Evolutionary conservation across 2,113 vertebrate species (phyloP).

Genomic region (Myanophis thanlyinensis): DNA sequence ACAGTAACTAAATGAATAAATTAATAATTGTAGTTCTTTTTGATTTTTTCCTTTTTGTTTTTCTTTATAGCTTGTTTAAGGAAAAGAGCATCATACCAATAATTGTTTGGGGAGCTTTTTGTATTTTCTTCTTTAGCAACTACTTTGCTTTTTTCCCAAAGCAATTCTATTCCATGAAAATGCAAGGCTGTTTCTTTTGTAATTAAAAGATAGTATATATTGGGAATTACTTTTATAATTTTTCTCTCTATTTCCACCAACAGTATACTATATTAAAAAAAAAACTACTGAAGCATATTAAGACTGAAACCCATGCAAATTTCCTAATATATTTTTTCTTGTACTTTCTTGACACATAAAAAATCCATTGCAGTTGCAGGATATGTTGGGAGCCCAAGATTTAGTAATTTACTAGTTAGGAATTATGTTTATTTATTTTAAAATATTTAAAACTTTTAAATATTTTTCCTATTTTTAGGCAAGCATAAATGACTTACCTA

Average conservation of each 20-base stretch:
- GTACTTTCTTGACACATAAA: not conserved
- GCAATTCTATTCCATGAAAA: not conserved
- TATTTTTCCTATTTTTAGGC: too few species aligned
- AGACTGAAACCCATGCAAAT: not conserved
- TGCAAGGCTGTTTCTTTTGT: constrained; percentile 4
- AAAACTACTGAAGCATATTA: not conserved
- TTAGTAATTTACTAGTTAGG: too few species aligned
- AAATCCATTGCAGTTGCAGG: not conserved
- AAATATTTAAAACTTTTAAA: too few species aligned
- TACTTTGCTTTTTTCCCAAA: not conserved
- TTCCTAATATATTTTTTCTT: not conserved
- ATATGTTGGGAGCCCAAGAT: too few species aligned
- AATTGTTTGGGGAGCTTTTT: constrained; percentile 19
- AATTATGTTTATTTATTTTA: too few species aligned
- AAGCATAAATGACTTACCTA: not conserved
- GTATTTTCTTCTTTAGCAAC: not conserved
- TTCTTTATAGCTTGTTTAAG: constrained; percentile 39
- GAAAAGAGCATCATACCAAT: constrained; percentile 3
- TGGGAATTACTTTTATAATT: not conserved
- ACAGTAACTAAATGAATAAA: not conserved
- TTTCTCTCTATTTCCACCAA: not conserved
- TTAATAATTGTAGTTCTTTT: not conserved
- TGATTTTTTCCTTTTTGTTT: too few species aligned
- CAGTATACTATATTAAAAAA: not conserved
- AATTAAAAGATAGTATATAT: not conserved